Evolutionary conservation across 1,140 invertebrate genomes (phyloP), one percentile per base, ranked within the genome.

Genomic region (Euborellia annulipes): DNA sequence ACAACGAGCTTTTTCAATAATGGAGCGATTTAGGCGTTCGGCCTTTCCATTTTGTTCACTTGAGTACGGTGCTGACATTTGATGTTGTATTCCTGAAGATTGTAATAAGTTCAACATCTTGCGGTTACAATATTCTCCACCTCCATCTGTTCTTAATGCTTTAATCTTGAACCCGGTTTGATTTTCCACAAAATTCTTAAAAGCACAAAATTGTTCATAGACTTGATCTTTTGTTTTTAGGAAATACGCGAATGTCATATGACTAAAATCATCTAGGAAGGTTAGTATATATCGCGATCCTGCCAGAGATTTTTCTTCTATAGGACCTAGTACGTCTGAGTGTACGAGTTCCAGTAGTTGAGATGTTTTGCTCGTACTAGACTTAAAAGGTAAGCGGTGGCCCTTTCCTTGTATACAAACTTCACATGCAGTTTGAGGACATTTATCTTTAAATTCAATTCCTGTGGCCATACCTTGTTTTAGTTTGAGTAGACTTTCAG

Each of bases 41-140:
- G 61, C 57, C 9, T 62, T 49, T 4, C 65, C 64, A 52, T 69
- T 67, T 50, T 66, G 60, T 46, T 65, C 51, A 2, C 55, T 58
- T 0, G 56, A 56, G 19, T 58, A 58, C 0, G 55, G 51, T 1
- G 51, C 56, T 27, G 56, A 55, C 17, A 46, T 23, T 41, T 57
- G 47, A 50, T 55, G 47, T 38, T 46, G 17, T 41, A 59, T 58
- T 30, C 64, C 57, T 14, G n/a, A 6, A 17, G 36, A 30, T n/a
- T 13, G 3, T 6, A 48, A 14, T 19, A 4, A 13, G 4, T 38
- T 16, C 6, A 19, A 3, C 7, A 38, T n/a, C 14, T 38, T 16
- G 4, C 4, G 4, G n/a, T 32, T 32, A 20, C 42, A 44, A 27
- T 34, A 48, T 39, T 48, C 41, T 36, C 19, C 43, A 27, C 41